These are phyloP conservation scores for Myiagra hebetior DNA, from an alignment of 2,113 vertebrate species.

Conservation along the genomic window DNA sequence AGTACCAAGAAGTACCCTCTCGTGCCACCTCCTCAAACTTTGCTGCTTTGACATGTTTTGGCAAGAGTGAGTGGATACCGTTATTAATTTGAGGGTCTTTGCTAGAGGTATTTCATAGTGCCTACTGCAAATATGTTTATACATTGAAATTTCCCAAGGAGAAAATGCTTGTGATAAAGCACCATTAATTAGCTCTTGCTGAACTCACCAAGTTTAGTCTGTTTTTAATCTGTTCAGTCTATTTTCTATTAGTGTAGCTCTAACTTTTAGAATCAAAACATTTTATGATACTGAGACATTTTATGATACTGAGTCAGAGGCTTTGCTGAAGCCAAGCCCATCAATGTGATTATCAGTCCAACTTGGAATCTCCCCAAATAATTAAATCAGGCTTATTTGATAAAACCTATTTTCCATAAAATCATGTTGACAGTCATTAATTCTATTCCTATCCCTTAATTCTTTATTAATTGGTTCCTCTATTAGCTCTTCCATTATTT, in stretches of 20 bases:
- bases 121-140: not conserved
- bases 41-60: not conserved
- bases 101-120: not conserved
- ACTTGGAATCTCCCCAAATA: slow-evolving; percentile 58
- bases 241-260: not conserved
- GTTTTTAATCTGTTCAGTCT: not conserved
- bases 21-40: not conserved
- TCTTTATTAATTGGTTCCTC: slow-evolving; percentile 55
- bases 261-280: slow-evolving; percentile 27
- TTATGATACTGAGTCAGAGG: not conserved
- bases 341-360: slow-evolving; percentile 49
- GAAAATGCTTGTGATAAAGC: not conserved
- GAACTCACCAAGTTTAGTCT: not conserved
- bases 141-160: not conserved
- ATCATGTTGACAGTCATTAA: slow-evolving; percentile 62
- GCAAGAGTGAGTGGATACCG: not conserved
- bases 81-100: not conserved
- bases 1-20: not conserved
- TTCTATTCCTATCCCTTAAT: slow-evolving; percentile 45
- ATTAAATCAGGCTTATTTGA: slow-evolving; percentile 63
- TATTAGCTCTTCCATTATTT: slow-evolving; percentile 39
- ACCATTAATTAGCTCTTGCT: not conserved
- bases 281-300: not conserved
- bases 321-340: slow-evolving; percentile 43
- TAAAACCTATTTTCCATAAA: slow-evolving; percentile 64